Evolutionary conservation across 2,888 invertebrate species (phyloP).

Genomic region (Drosophila barbarae): DNA sequence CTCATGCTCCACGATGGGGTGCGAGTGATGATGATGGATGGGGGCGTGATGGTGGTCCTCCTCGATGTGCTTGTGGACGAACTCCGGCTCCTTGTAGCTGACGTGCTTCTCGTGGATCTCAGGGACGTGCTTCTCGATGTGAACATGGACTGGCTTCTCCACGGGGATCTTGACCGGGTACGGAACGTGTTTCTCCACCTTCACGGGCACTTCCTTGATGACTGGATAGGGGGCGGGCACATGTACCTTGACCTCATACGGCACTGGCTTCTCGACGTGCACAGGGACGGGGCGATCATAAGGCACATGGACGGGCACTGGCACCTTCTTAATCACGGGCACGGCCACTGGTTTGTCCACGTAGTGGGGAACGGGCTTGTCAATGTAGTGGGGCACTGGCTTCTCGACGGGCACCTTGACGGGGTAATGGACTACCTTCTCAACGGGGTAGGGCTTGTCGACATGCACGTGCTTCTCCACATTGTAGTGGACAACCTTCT

Average conservation of each 20-base stretch:
- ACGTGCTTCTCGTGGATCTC: conserved; percentile 82
- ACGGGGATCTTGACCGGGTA: conserved; percentile 86
- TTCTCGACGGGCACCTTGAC: conserved; percentile 85
- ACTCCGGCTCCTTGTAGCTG: conserved; percentile 86
- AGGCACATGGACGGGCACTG: conserved; percentile 84
- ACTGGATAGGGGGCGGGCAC: conserved; percentile 86
- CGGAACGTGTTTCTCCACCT: conserved; percentile 86
- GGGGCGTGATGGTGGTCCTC: conserved; percentile 71
- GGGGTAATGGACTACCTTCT: conserved; percentile 87
- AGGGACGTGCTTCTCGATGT: conserved; percentile 88
- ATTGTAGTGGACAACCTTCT: conserved; percentile 83
- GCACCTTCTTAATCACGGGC: conserved; percentile 83
- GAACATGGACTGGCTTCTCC: conserved; percentile 86
- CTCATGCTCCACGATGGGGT: conserved; percentile 76
- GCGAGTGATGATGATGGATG: conserved; percentile 63
- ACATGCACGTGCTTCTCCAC: conserved; percentile 88
- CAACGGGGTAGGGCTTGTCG: conserved; percentile 87
- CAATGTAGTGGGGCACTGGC: conserved; percentile 84
- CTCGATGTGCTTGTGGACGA: conserved; percentile 82
- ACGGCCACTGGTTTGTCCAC: conserved; percentile 83
- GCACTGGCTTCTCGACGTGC: conserved; percentile 87
- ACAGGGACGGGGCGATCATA: conserved; percentile 84
- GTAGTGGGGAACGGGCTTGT: conserved; percentile 85
- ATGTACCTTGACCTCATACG: conserved; percentile 86
- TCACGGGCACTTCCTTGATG: conserved; percentile 84